Conservation (phyloP, 2,888 invertebrate species). For the Erebia palarica region DNA sequence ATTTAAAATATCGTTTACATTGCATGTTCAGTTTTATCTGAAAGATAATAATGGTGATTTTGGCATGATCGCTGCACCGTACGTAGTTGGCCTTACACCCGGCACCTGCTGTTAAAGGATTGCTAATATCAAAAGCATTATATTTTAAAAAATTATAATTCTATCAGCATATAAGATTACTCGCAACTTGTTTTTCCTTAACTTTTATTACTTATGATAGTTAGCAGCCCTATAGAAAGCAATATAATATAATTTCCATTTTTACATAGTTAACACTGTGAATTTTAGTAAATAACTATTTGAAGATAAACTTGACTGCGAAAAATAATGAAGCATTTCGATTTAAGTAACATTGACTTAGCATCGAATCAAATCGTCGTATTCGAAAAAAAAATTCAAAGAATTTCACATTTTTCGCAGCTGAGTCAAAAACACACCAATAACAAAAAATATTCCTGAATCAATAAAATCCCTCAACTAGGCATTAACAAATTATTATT, state of each 20-base stretch:
- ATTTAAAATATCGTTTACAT: slow-evolving; percentile 36
- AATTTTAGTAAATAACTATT: background rate
- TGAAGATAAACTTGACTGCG: slow-evolving; percentile 1
- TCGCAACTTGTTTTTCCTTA: background rate
- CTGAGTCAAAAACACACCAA: slow-evolving; percentile 12
- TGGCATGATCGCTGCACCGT: slow-evolving; percentile 55
- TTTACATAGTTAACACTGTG: slow-evolving; percentile 6
- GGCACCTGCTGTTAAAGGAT: slow-evolving; percentile 39
- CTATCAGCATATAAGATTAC: background rate
- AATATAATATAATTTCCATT: background rate
- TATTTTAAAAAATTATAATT: background rate
- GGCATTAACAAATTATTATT: too few species aligned
- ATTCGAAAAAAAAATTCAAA: background rate
- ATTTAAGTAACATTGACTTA: too few species aligned
- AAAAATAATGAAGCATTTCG: background rate
- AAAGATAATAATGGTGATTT: slow-evolving; percentile 39
- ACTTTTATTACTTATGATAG: background rate
- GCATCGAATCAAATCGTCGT: too few species aligned
- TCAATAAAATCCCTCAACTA: too few species aligned
- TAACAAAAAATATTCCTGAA: background rate
- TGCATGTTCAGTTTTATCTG: slow-evolving; percentile 41
- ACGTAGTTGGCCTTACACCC: slow-evolving; percentile 51
- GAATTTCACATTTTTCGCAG: slow-evolving; percentile 13
- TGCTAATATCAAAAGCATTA: slow-evolving; percentile 14
- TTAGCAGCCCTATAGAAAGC: slow-evolving; percentile 24